Evolutionary conservation across 2,888 invertebrate genomes (phyloP).

Genomic region (Platynereis dumerilii): DNA sequence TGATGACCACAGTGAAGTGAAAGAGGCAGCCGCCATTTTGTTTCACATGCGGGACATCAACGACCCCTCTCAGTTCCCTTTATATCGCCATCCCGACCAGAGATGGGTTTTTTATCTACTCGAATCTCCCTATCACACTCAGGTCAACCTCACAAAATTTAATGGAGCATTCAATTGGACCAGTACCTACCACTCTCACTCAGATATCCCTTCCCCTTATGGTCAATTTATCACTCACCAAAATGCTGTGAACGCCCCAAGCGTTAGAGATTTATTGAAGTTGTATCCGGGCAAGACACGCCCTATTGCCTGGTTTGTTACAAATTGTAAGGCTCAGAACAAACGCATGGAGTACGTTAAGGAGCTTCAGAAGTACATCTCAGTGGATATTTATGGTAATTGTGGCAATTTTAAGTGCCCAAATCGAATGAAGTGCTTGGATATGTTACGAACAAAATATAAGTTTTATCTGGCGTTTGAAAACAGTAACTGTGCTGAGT

Average conservation of each 20-base stretch:
- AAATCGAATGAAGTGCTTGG: conserved; percentile 12
- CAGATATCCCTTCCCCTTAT: conserved; percentile 24
- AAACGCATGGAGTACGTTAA: conserved; percentile 84
- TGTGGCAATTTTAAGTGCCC: conserved; percentile 22
- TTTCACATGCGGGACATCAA: conserved; percentile 24
- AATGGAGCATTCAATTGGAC: conserved; percentile 25
- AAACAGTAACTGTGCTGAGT: conserved; percentile 22
- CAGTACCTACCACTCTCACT: conserved; percentile 16
- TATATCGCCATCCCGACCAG: conserved; percentile 56
- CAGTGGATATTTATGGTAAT: conserved; percentile 47
- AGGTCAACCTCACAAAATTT: conserved; percentile 20
- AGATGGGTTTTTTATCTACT: conserved; percentile 92
- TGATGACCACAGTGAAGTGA: conserved; percentile 1
- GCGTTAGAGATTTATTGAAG: background rate
- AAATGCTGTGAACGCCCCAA: background rate
- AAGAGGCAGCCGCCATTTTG: conserved; percentile 17
- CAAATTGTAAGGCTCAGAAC: conserved; percentile 93
- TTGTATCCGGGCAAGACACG: conserved; percentile 77
- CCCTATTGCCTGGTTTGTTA: conserved; percentile 96
- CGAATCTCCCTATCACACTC: conserved; percentile 95
- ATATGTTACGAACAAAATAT: conserved; percentile 19
- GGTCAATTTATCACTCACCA: conserved; percentile 10
- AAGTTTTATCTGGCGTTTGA: conserved; percentile 25
- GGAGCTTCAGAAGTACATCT: conserved; percentile 83
- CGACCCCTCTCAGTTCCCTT: conserved; percentile 9